Conservation (phyloP, 1,140 invertebrate species). For the Leptinotarsa lineolata region DNA sequence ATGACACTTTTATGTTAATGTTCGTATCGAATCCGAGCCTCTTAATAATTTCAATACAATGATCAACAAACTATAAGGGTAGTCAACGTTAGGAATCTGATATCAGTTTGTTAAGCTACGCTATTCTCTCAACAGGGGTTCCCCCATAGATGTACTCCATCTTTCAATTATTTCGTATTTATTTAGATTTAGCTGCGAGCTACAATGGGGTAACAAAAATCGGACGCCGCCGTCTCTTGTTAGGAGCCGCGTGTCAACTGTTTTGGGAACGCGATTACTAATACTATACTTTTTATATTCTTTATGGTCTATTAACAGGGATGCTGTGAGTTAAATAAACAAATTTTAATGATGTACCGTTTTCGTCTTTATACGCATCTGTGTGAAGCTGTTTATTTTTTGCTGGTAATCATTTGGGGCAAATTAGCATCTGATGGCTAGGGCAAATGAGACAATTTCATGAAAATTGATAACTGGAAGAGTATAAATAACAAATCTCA, state of each 20-base stretch:
- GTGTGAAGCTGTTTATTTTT: slow-evolving; percentile 3
- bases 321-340: slow-evolving; percentile 24
- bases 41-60: no score
- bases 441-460: no score
- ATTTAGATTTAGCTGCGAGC: slow-evolving; percentile 26
- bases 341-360: slow-evolving; percentile 26
- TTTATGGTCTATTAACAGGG: slow-evolving; percentile 24
- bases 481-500: no score
- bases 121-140: slow-evolving; percentile 17
- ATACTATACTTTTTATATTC: slow-evolving; percentile 27
- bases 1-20: no score
- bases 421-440: no score
- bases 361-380: background rate
- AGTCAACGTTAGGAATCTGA: slow-evolving; percentile 7
- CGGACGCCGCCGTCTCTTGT: slow-evolving; percentile 16
- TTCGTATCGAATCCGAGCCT: no score
- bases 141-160: slow-evolving; percentile 12
- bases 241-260: slow-evolving; percentile 27
- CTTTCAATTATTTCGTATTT: slow-evolving; percentile 29
- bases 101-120: slow-evolving; percentile 22
- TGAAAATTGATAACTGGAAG: no score
- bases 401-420: background rate
- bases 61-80: background rate
- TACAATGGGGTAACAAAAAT: slow-evolving; percentile 21
- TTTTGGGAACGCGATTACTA: slow-evolving; percentile 29